Percentiles rank a stretch among this genome's conserved stretches.
phyloP scores from a whole-genome alignment of 1,140 invertebrate species.

The Hypsibius dujardini region DNA sequence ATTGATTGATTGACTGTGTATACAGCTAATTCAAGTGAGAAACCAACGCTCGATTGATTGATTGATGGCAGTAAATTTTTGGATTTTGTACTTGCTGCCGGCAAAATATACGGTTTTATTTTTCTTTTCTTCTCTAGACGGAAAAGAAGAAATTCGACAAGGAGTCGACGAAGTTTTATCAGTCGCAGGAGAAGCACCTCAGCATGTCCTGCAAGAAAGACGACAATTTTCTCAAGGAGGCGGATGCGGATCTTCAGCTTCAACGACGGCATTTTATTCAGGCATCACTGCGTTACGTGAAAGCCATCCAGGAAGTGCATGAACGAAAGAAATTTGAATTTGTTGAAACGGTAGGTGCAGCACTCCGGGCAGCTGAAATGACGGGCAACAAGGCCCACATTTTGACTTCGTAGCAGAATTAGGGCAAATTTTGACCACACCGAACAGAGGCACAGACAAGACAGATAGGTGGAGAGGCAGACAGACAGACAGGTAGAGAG shows the following conservation, averaged over 20 bases:
- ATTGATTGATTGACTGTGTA: too few relatives aligned
- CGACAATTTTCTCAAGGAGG: slow-evolving; percentile 76
- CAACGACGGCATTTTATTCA: slow-evolving; percentile 84
- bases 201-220: slow-evolving; percentile 84
- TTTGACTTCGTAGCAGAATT: too few relatives aligned
- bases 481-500: too few relatives aligned
- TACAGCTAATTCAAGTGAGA: too few relatives aligned
- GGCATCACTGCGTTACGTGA: slow-evolving; percentile 87
- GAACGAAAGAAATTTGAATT: slow-evolving; percentile 97
- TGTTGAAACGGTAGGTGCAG: slow-evolving; percentile 66
- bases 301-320: slow-evolving; percentile 86
- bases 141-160: slow-evolving; percentile 95
- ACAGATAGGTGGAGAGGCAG: too few relatives aligned
- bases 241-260: slow-evolving; percentile 83
- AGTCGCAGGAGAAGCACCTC: slow-evolving; percentile 78
- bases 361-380: too few relatives aligned
- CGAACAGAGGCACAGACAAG: too few relatives aligned
- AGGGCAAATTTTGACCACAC: too few relatives aligned
- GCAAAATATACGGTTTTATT: slow-evolving; percentile 19
- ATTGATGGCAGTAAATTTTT: slow-evolving; percentile 11
- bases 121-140: slow-evolving; percentile 40
- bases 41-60: too few relatives aligned
- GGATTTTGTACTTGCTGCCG: slow-evolving; percentile 14
- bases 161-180: slow-evolving; percentile 86
- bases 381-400: too few relatives aligned